phyloP scores from a whole-genome alignment of 2,113 vertebrate genomes.

The Strix uralensis region DNA sequence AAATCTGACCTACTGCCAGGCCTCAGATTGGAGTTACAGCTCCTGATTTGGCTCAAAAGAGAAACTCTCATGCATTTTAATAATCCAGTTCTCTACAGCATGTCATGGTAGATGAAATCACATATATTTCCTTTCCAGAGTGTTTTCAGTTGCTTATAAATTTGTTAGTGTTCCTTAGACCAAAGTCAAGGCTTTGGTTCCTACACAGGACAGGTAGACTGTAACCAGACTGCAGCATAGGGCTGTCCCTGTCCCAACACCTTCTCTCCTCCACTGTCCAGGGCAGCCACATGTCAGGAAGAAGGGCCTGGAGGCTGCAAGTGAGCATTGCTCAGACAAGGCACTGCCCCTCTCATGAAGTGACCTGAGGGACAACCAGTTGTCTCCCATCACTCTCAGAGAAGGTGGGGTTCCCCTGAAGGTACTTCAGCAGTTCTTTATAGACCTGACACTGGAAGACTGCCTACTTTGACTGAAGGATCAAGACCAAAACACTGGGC shows the following conservation, averaged over 20 bases:
- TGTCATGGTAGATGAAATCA: neutral
- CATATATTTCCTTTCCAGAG: neutral
- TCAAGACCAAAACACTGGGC: neutral
- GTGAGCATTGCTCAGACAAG: neutral
- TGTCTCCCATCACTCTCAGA: neutral
- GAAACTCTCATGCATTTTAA: conserved; percentile 14
- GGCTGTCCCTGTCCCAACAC: neutral
- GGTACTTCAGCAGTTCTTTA: neutral
- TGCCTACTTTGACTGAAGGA: neutral
- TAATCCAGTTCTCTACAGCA: neutral
- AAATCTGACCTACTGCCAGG: neutral
- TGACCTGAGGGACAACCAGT: neutral
- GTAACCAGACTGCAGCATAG: neutral
- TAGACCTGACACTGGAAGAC: neutral
- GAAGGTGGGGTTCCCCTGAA: neutral
- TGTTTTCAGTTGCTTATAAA: conserved; percentile 2
- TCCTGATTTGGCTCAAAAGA: conserved; percentile 13
- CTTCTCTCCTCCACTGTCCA: neutral
- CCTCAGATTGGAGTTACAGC: conserved; percentile 17
- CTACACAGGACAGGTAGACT: neutral
- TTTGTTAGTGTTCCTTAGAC: neutral
- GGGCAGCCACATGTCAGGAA: neutral
- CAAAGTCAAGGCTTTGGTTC: neutral
- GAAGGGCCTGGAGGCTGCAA: neutral
- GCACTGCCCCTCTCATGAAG: neutral